Conservation (phyloP, 1,140 invertebrate species). For the Drosophila orosa region DNA sequence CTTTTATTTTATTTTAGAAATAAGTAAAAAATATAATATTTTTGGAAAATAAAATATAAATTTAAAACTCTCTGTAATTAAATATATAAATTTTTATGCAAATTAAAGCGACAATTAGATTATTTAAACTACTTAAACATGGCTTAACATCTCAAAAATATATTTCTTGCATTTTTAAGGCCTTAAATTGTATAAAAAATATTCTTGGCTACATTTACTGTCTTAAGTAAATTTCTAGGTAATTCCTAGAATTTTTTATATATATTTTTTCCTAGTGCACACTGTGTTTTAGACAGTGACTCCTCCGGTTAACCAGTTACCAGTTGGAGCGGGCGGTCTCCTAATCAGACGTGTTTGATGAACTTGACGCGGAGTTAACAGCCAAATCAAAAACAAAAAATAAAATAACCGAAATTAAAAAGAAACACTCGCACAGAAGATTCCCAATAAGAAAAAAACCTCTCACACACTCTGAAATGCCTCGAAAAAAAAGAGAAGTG, state of each 20-base stretch:
- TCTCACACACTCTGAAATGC: conserved; percentile 12
- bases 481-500: conserved; percentile 29
- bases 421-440: conserved; percentile 26
- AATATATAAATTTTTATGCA: no score
- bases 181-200: not conserved
- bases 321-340: conserved; percentile 22
- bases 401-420: conserved; percentile 28
- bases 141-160: no score
- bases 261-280: conserved; percentile 2
- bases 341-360: conserved; percentile 71
- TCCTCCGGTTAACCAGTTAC: conserved; percentile 27
- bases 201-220: not conserved
- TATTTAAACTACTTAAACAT: no score
- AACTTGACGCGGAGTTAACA: conserved; percentile 72
- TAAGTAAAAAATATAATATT: no score
- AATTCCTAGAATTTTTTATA: not conserved
- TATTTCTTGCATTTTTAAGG: no score
- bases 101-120: no score
- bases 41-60: no score
- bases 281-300: not conserved
- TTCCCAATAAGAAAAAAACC: conserved; percentile 16
- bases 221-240: not conserved
- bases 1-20: no score
- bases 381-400: conserved; percentile 20
- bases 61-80: no score